Percentiles rank a stretch among this genome's conserved stretches.
Evolutionary conservation across 2,888 invertebrate genomes (phyloP).

Genomic region (Pteria penguin): DNA sequence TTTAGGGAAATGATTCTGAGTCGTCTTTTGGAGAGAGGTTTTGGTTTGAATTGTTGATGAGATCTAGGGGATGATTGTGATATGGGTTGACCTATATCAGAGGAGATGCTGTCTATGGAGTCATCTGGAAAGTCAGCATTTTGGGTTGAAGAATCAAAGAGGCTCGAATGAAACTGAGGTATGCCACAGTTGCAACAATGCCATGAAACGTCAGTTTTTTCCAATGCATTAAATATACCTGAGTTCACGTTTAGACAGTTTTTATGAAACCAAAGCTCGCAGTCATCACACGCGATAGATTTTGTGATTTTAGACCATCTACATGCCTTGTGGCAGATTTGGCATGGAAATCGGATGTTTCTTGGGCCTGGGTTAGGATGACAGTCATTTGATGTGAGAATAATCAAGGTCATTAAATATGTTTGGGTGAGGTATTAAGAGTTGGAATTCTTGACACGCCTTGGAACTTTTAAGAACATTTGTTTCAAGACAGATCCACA

Average conservation of each 20-base stretch:
- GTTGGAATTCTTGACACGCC: no score
- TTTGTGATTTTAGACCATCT: not conserved
- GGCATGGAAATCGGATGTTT: no score
- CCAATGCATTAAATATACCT: constrained; percentile 7
- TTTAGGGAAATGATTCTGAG: not conserved
- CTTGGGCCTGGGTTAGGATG: no score
- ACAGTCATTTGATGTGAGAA: no score
- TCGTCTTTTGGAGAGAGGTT: not conserved
- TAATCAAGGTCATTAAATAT: no score
- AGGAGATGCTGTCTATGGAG: not conserved
- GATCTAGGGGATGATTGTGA: not conserved
- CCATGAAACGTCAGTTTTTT: constrained; percentile 12
- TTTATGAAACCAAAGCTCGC: not conserved
- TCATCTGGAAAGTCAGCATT: not conserved
- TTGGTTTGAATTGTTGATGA: not conserved
- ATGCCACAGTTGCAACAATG: constrained; percentile 28
- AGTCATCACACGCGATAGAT: not conserved
- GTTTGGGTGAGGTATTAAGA: no score
- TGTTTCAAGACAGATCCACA: no score
- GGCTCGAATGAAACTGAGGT: constrained; percentile 20
- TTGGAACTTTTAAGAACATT: no score
- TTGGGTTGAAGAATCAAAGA: constrained; percentile 5
- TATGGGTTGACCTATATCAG: not conserved
- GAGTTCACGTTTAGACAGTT: constrained; percentile 11
- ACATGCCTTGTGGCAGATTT: no score